These are phyloP conservation scores for Coregonus clupeaformis DNA, from an alignment of 2,113 vertebrate species.

Conservation along the genomic window DNA sequence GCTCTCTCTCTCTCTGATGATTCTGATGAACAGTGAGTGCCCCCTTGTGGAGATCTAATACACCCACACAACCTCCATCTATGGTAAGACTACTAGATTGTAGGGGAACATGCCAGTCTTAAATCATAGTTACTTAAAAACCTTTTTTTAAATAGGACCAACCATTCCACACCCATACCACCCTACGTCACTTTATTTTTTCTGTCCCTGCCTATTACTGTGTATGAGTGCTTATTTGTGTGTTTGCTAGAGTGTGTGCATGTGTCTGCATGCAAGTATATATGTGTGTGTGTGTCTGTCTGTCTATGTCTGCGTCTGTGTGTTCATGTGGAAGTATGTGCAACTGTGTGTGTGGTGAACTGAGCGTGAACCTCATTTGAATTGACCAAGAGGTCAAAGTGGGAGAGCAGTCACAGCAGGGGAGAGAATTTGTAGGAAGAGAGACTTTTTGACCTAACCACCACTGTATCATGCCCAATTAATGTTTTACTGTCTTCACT, in stretches of 20 bases:
- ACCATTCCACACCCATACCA: conserved; percentile 2
- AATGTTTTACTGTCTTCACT: not conserved
- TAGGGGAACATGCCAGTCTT: too few species aligned
- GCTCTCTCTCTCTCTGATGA: too few species aligned
- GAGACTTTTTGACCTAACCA: not conserved
- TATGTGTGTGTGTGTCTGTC: too few species aligned
- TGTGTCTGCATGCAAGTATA: too few species aligned
- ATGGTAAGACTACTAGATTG: too few species aligned
- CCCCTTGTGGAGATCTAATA: not conserved
- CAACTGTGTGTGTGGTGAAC: not conserved
- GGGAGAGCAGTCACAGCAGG: not conserved
- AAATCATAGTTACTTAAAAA: too few species aligned
- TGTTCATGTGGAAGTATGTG: too few species aligned
- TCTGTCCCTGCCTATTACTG: conserved; percentile 43
- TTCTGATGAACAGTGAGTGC: not conserved
- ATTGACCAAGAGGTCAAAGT: not conserved
- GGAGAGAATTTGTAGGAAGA: not conserved
- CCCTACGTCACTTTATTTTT: conserved; percentile 54
- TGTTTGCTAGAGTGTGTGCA: too few species aligned
- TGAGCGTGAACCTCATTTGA: conserved; percentile 17
- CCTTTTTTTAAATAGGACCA: conserved; percentile 20
- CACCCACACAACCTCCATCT: not conserved
- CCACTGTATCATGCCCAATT: not conserved
- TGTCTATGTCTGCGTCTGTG: too few species aligned
- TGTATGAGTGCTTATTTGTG: conserved; percentile 32